Base-by-base conservation (phyloP, 2,113 vertebrate species). In the Procavia capensis region DNA sequence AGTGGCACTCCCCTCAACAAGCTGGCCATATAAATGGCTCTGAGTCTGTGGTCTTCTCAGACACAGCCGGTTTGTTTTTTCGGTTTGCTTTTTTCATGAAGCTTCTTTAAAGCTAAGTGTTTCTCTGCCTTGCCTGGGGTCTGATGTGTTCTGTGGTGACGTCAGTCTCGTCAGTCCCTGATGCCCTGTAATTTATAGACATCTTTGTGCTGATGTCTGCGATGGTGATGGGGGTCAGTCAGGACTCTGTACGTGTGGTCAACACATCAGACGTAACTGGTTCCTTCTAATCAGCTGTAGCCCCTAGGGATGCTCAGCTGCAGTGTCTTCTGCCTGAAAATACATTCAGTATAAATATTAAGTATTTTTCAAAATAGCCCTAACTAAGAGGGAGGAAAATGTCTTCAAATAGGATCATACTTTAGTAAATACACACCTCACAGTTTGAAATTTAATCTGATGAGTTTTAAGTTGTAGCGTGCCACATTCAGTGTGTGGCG, bases 21-120 rank as follows among this genome's bases (percentile, higher is more conserved):
- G 0, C 3, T 16, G 0, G 22, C 72, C 1, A 0, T 3, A 22
- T 24, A 9, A 17, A 11, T 57, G 20, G 8, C 3, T n/a, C 34
- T 34, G 9, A 36, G 63, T 63, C 20, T 41, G n/a, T 54, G 54
- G 27, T 54, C 27, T 54, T 94, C 43, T 59, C 19, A 25, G 82
- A 74, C 19, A 3, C 20, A 63, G 29, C 1, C 84, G 27, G 25
- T n/a, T n/a, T n/a, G n/a, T n/a, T n/a, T n/a, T n/a, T n/a, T n/a
- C n/a, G 0, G 0, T 43, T 78, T n/a, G n/a, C n/a, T 93, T 93
- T 45, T 20, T 78, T 79, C 3, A 2, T 76, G 19, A 68, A 4
- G 5, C 24, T 70, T 22, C 86, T 82, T 8, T 36, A 43, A n/a
- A 43, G 31, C 25, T 1, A 6, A 2, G n/a, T 39, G 7, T 68